These are phyloP conservation scores for Benthosema pterotum DNA, from an alignment of 2,797 vertebrate species.

Conservation along the genomic window DNA sequence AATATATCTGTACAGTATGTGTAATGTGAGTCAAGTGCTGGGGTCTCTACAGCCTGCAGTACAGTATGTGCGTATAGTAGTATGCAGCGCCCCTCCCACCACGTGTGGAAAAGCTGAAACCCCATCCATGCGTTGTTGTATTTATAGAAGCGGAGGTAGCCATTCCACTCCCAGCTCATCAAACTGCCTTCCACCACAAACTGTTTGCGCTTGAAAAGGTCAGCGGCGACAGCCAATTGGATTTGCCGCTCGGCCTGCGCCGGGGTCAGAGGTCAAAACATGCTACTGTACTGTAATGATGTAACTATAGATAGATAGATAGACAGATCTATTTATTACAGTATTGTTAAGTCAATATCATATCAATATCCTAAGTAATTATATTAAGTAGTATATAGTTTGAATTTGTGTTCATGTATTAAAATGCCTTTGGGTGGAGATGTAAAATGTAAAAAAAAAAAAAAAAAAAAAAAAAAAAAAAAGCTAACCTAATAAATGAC, in stretches of 20 bases:
- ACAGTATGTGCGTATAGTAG: too few relatives aligned
- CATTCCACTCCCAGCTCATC: too few relatives aligned
- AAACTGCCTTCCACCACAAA: background rate
- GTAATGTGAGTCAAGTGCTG: too few relatives aligned
- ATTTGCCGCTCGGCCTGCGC: constrained; percentile 24
- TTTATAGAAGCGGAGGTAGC: too few relatives aligned
- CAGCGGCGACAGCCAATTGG: constrained; percentile 3
- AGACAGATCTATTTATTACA: constrained; percentile 10
- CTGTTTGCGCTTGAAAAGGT: constrained; percentile 12
- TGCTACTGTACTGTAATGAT: constrained; percentile 9
- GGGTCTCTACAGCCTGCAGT: too few relatives aligned
- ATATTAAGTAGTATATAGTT: background rate
- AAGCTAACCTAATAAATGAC: constrained; percentile 60
- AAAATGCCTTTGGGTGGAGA: constrained; percentile 45
- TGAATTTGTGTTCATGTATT: constrained; percentile 43
- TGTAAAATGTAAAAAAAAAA: constrained; percentile 19
- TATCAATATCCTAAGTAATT: background rate
- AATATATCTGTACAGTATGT: too few relatives aligned
- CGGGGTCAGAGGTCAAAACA: constrained; percentile 40
- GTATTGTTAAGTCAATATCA: constrained; percentile 21
- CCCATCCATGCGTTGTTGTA: too few relatives aligned
- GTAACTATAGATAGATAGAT: constrained; percentile 7
- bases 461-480: constrained; percentile 18
- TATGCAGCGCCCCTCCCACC: too few relatives aligned
- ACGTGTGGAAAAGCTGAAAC: too few relatives aligned